Percentiles rank a stretch among this genome's conserved stretches.
phyloP scores from a whole-genome alignment of 2,888 invertebrate genomes.

The Lochmaea crataegi region DNA sequence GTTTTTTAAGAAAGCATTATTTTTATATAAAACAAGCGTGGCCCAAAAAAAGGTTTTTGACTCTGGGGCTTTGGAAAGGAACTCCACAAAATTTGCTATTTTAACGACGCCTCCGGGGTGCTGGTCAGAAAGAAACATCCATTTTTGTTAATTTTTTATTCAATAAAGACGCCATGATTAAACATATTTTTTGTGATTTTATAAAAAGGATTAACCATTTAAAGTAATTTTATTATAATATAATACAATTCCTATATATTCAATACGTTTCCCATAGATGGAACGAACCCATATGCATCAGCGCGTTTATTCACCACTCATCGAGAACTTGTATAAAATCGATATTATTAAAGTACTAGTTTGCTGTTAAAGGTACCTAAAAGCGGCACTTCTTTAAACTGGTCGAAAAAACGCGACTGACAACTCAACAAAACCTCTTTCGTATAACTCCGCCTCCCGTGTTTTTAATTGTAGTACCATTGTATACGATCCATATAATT shows the following conservation, averaged over 20 bases:
- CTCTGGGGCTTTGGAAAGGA: too few species aligned
- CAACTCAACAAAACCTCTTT: slow-evolving; percentile 11
- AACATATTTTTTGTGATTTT: too few species aligned
- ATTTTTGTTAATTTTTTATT: too few species aligned
- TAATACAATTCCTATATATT: too few species aligned
- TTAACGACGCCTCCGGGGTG: too few species aligned
- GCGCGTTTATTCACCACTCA: not conserved
- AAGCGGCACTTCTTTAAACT: slow-evolving; percentile 15
- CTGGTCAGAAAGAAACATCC: too few species aligned
- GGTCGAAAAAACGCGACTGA: slow-evolving; percentile 8
- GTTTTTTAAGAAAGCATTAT: too few species aligned
- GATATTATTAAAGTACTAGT: slow-evolving; percentile 5
- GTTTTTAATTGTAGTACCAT: slow-evolving; percentile 23
- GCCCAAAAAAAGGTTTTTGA: too few species aligned
- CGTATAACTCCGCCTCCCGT: slow-evolving; percentile 11
- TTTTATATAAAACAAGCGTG: too few species aligned
- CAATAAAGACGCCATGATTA: too few species aligned
- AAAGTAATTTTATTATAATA: not conserved
- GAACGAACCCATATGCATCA: slow-evolving; percentile 1
- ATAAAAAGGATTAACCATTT: too few species aligned
- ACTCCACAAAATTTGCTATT: too few species aligned
- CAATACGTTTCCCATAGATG: not conserved
- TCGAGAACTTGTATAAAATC: not conserved
- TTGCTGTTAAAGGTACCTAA: slow-evolving; percentile 13
- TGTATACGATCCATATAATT: slow-evolving; percentile 26